These are phyloP conservation scores for Oceanites oceanicus DNA, from an alignment of 2,113 vertebrate genomes.

Conservation along the genomic window DNA sequence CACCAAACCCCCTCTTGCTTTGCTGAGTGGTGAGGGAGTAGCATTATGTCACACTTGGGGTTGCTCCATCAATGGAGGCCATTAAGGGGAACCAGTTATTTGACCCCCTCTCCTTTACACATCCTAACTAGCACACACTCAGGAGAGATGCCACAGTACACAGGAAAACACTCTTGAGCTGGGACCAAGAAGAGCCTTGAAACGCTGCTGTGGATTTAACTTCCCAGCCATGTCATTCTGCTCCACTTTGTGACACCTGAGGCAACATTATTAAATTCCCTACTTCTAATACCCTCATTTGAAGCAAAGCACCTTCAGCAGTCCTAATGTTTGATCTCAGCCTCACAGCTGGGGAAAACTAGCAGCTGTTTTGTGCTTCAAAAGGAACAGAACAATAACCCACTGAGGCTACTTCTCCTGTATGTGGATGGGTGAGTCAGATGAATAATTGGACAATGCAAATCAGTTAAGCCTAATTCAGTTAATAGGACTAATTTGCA, in stretches of 20 bases:
- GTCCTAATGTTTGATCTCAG: background rate
- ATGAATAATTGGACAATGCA: constrained; percentile 21
- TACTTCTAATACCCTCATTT: background rate
- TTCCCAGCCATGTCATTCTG: background rate
- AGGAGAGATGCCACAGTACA: background rate
- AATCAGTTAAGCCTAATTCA: constrained; percentile 35
- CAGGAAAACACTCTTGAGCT: background rate
- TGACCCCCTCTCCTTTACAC: background rate
- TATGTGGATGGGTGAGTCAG: background rate
- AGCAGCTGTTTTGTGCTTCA: constrained; percentile 1
- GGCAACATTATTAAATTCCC: background rate
- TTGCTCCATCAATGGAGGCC: background rate
- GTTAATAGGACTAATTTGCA: constrained; percentile 57
- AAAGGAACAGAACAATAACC: constrained; percentile 10
- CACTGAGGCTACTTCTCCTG: background rate
- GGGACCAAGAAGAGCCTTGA: background rate
- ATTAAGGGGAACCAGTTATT: fast-evolving
- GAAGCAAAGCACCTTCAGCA: background rate
- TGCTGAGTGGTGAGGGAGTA: background rate
- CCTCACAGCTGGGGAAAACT: constrained; percentile 11
- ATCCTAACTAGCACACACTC: background rate
- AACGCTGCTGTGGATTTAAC: background rate
- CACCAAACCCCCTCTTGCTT: background rate
- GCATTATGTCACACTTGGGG: background rate
- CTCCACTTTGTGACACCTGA: background rate